Evolutionary conservation across 2,113 vertebrate genomes (phyloP).

Genomic region (Sigmodon hispidus): DNA sequence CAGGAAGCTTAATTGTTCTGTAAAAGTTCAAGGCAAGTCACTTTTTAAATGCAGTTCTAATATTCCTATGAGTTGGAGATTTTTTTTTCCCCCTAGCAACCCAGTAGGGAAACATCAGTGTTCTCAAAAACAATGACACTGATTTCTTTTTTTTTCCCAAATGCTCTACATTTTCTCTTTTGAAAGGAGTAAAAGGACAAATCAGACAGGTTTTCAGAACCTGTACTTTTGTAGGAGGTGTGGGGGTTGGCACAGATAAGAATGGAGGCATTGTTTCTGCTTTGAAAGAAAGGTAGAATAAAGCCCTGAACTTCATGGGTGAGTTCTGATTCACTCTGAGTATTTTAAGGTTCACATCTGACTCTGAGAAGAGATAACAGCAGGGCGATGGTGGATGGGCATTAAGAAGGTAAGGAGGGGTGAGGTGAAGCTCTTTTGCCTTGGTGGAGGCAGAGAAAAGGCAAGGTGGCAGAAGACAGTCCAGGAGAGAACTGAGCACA

Average conservation of each 20-base stretch:
- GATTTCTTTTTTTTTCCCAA: conserved; percentile 45
- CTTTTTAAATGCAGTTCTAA: conserved; percentile 51
- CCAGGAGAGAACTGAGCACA: not conserved
- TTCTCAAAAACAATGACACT: conserved; percentile 62
- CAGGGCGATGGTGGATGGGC: not conserved
- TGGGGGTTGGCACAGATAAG: conserved; percentile 34
- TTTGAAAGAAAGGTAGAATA: not conserved
- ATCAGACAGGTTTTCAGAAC: conserved; percentile 53
- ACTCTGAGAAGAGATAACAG: not conserved
- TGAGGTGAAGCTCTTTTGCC: not conserved
- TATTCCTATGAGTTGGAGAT: not conserved
- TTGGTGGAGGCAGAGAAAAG: not conserved
- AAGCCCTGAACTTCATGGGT: not conserved
- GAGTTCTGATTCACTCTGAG: conserved; percentile 29
- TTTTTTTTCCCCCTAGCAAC: conserved; percentile 14
- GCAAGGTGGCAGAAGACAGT: not conserved
- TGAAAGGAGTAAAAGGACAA: conserved; percentile 50
- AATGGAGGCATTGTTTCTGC: conserved; percentile 64
- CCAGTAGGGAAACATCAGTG: conserved; percentile 34
- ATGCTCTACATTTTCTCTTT: conserved; percentile 17
- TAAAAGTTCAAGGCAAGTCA: conserved; percentile 55
- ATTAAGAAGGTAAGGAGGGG: not conserved
- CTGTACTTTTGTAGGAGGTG: conserved; percentile 42
- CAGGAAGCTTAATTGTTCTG: conserved; percentile 26
- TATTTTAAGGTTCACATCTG: not conserved